Evolutionary conservation across 2,888 invertebrate genomes (phyloP).

Genomic region (Conistra vaccinii): DNA sequence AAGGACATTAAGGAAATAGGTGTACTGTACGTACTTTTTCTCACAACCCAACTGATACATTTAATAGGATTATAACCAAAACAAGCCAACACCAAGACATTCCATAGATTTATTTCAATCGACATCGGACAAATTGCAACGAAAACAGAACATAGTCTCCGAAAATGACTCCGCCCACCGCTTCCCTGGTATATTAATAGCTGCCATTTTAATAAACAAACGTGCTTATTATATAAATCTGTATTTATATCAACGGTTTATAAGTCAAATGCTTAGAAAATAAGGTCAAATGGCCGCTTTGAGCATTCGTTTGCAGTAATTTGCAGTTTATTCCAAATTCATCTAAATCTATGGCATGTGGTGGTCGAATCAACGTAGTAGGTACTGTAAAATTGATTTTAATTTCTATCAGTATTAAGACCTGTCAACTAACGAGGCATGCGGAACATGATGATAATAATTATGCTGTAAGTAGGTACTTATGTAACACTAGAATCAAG

Average conservation of each 20-base stretch:
- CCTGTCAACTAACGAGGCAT: background rate
- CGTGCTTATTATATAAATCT: conserved; percentile 55
- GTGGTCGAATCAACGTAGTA: too few relatives aligned
- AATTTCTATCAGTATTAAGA: background rate
- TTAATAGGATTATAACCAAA: too few relatives aligned
- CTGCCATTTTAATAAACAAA: conserved; percentile 60
- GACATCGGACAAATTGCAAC: conserved; percentile 27
- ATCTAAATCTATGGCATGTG: background rate
- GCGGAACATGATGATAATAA: background rate
- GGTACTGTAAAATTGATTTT: background rate
- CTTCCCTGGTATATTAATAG: conserved; percentile 66
- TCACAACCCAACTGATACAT: too few relatives aligned
- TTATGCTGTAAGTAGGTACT: too few relatives aligned
- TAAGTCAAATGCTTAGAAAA: conserved; percentile 14
- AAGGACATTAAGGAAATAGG: too few relatives aligned
- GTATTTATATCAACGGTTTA: conserved; percentile 21
- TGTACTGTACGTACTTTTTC: too few relatives aligned
- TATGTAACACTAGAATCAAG: background rate
- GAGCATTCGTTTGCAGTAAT: background rate
- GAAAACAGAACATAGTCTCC: conserved; percentile 40
- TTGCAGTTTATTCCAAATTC: background rate
- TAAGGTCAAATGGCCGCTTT: conserved; percentile 18
- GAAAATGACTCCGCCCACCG: conserved; percentile 65
- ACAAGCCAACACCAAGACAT: too few relatives aligned
- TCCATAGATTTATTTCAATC: conserved; percentile 5